Evolutionary conservation across 1,140 invertebrate genomes (phyloP).

Genomic region (Cephus cinctus): DNA sequence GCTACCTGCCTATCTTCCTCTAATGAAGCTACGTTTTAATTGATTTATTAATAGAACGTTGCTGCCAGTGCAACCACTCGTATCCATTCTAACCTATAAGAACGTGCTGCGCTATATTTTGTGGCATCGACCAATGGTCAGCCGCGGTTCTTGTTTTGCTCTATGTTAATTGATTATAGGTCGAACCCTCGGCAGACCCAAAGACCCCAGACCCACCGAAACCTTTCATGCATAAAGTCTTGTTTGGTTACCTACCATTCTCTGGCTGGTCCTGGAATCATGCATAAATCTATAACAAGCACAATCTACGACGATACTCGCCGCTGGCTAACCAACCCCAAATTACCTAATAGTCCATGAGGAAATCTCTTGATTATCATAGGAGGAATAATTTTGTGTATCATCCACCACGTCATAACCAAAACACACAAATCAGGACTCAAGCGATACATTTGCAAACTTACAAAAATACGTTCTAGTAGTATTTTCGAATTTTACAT

Average conservation of each 20-base stretch:
- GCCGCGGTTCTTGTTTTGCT: constrained; percentile 40
- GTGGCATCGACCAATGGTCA: constrained; percentile 29
- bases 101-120: constrained; percentile 39
- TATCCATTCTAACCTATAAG: no score
- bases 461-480: no score
- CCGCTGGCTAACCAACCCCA: constrained; percentile 29
- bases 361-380: constrained; percentile 29
- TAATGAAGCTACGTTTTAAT: no score
- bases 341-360: constrained; percentile 40
- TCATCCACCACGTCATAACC: no score
- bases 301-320: constrained; percentile 36
- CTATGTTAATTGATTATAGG: constrained; percentile 48
- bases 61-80: no score
- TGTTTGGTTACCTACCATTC: constrained; percentile 19
- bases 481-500: background rate
- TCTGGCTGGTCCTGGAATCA: constrained; percentile 17
- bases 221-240: constrained; percentile 26
- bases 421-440: no score
- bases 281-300: constrained; percentile 51
- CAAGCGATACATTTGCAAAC: no score
- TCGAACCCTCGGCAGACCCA: constrained; percentile 34
- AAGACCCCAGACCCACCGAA: constrained; percentile 22
- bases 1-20: background rate
- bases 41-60: no score
- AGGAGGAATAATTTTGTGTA: constrained; percentile 38